phyloP scores from a whole-genome alignment of 2,888 invertebrate species.

The Desoria tigrina region DNA sequence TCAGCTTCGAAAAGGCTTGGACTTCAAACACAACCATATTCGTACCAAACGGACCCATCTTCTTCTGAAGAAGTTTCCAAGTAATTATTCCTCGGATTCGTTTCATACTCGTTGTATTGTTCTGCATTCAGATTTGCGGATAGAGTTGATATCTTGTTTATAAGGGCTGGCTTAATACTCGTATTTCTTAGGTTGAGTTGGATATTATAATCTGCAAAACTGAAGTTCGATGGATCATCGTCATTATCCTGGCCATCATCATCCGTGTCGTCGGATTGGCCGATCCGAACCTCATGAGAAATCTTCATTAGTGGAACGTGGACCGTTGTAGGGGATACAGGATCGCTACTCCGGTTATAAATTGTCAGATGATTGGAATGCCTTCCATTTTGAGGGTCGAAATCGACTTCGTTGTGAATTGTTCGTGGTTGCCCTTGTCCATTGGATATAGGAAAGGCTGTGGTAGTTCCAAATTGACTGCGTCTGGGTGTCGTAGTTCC shows the following conservation, averaged over 20 bases:
- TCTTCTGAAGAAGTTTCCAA: slow-evolving; percentile 48
- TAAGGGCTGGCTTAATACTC: slow-evolving; percentile 41
- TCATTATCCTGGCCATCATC: slow-evolving; percentile 12
- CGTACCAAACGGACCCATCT: slow-evolving; percentile 52
- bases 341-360: slow-evolving; percentile 16
- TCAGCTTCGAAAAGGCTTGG: not conserved
- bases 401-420: slow-evolving; percentile 26
- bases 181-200: slow-evolving; percentile 44
- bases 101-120: slow-evolving; percentile 16
- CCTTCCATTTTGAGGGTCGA: slow-evolving; percentile 25
- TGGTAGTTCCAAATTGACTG: slow-evolving; percentile 30
- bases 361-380: slow-evolving; percentile 37
- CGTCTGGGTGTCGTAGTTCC: slow-evolving; percentile 2
- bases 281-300: not conserved
- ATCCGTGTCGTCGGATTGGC: not conserved
- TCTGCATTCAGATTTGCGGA: slow-evolving; percentile 34
- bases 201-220: slow-evolving; percentile 40
- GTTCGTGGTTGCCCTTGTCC: slow-evolving; percentile 22
- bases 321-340: not conserved
- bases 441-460: slow-evolving; percentile 31
- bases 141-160: slow-evolving; percentile 44
- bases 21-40: slow-evolving; percentile 52
- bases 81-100: slow-evolving; percentile 8
- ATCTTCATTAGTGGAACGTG: slow-evolving; percentile 7
- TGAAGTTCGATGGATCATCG: slow-evolving; percentile 24